Conservation (phyloP, 2,888 invertebrate species). For the Drosophila meridiana region DNA sequence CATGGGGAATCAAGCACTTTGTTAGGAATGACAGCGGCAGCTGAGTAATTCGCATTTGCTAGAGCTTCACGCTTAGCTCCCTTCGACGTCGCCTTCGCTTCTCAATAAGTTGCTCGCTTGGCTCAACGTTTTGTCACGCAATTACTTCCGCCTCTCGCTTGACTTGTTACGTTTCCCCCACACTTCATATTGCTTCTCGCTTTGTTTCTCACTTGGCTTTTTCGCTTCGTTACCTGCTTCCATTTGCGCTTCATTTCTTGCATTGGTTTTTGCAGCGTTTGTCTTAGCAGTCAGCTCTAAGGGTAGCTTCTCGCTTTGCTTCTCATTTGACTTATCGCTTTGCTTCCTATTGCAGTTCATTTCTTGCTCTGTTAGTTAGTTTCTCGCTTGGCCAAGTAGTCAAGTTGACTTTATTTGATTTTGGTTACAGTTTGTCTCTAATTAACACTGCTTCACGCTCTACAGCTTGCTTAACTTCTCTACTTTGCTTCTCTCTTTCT, state of each 20-base stretch:
- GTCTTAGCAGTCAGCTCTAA: no score
- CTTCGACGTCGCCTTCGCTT: no score
- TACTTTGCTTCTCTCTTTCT: neutral
- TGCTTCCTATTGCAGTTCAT: neutral
- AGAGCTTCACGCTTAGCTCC: neutral
- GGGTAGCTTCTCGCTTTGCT: neutral
- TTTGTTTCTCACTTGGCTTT: neutral
- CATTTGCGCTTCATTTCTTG: neutral
- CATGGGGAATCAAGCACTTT: neutral
- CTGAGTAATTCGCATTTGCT: neutral
- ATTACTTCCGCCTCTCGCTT: constrained; percentile 7
- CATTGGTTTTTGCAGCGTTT: neutral
- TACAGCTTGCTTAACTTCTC: neutral
- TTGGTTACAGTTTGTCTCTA: neutral
- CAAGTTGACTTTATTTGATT: neutral
- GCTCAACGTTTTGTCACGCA: constrained; percentile 3
- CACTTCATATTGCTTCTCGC: neutral
- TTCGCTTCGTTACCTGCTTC: neutral
- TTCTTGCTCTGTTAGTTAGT: neutral
- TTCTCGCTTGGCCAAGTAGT: neutral
- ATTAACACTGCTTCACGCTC: neutral
- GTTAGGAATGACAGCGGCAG: neutral
- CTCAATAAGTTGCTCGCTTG: neutral
- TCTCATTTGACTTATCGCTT: neutral
- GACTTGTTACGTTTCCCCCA: neutral